Evolutionary conservation across 1,140 invertebrate species (phyloP), one percentile per base, ranked within the genome.

Genomic region (Leptoteleia sp.): DNA sequence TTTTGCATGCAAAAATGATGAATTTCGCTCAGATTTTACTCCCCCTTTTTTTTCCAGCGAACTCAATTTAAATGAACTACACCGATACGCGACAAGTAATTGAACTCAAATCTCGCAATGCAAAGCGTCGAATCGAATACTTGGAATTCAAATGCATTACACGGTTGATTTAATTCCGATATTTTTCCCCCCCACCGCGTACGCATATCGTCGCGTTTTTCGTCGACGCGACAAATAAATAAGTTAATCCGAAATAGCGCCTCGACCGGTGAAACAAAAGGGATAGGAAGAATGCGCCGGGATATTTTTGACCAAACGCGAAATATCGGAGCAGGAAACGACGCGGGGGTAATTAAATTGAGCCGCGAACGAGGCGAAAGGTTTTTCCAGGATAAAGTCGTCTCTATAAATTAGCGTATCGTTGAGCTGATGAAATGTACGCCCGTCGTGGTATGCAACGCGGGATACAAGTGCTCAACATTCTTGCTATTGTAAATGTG

Each of bases 361-460:
- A 67, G 38, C 29, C 37, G 47, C 40, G 38, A 79, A 79, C 61
- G 77, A 67, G 65, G 55, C 47, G 50, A 67, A 64, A 72, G 45
- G 52, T 72, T 67, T 61, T 38, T n/a, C 17, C 38, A 22, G 75
- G 61, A 73, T 73, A 65, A 79, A 65, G 59, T 40, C 17, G 62
- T 75, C 75, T 75, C 54, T 62, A 79, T 79, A 79, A 79, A 79
- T 79, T 70, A 75, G 57, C 50, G 40, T 78, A 78, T 71, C 75
- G 38, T 13, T 9, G 57, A 47, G 52, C 52, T 64, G 11, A 48
- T 40, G 55, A 72, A 78, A 78, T 54, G 57, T 50, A 45, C 57
- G 62, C 40, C 19, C n/a, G 35, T 19, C 52, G 61, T 37, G 43
- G 52, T 19, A 61, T 67, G 52, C 59, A 48, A n/a, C 61, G 76